phyloP scores from a whole-genome alignment of 1,140 invertebrate genomes.

The Macrobrachium rosenbergii region DNA sequence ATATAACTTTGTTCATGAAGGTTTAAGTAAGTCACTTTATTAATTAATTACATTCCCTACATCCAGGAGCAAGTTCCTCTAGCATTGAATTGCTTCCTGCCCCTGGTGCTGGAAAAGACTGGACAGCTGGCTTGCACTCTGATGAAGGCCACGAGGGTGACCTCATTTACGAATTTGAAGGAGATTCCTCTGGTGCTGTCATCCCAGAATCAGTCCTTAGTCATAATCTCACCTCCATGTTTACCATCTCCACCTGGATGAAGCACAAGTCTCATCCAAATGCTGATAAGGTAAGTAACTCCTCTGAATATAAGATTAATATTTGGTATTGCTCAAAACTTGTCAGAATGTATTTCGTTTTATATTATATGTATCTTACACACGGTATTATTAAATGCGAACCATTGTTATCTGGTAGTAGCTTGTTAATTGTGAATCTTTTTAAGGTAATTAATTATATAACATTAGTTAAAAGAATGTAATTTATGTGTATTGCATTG shows the following conservation, averaged over 20 bases:
- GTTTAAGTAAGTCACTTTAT: background rate
- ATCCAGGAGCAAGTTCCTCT: slow-evolving; percentile 75
- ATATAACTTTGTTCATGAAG: too few species aligned
- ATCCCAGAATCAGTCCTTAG: slow-evolving; percentile 69
- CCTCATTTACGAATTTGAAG: slow-evolving; percentile 95
- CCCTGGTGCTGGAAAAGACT: slow-evolving; percentile 82
- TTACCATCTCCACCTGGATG: slow-evolving; percentile 94
- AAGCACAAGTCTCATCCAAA: slow-evolving; percentile 82
- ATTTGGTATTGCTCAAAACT: too few species aligned
- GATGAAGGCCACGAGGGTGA: slow-evolving; percentile 92
- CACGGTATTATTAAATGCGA: too few species aligned
- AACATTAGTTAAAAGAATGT: too few species aligned
- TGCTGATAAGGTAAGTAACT: slow-evolving; percentile 76
- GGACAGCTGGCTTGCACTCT: slow-evolving; percentile 88
- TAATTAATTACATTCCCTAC: background rate
- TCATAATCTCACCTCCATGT: slow-evolving; percentile 83
- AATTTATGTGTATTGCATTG: too few species aligned
- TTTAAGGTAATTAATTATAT: too few species aligned
- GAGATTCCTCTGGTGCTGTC: slow-evolving; percentile 74
- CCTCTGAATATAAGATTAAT: too few species aligned
- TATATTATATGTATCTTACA: too few species aligned
- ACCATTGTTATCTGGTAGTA: too few species aligned
- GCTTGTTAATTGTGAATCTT: too few species aligned
- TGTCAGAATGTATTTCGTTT: too few species aligned
- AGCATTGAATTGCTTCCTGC: slow-evolving; percentile 89